Evolutionary conservation across 2,113 vertebrate species (phyloP).

Genomic region (Pollimyrus isidori): DNA sequence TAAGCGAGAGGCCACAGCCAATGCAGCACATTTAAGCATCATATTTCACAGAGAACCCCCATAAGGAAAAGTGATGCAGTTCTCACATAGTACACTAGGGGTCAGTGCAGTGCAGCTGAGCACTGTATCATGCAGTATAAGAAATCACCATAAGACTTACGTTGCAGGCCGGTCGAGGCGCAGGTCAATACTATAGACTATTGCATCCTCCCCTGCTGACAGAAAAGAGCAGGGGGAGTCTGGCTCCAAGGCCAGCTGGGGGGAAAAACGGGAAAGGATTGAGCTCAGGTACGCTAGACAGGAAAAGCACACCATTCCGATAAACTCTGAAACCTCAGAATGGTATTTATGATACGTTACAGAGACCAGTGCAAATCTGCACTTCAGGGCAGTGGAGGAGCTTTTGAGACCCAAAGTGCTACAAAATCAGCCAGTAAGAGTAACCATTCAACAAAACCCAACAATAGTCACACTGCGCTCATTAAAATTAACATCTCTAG

Average conservation of each 20-base stretch:
- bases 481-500: background rate
- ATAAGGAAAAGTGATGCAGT: background rate
- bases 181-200: constrained; percentile 89
- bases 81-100: background rate
- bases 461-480: background rate
- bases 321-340: background rate
- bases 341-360: background rate
- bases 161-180: constrained; percentile 82
- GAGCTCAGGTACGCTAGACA: background rate
- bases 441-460: background rate
- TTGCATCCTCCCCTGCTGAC: constrained; percentile 91
- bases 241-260: constrained; percentile 86
- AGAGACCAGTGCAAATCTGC: background rate
- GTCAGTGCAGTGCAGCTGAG: background rate
- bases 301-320: background rate
- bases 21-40: background rate
- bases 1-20: background rate
- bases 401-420: background rate
- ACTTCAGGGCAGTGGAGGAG: background rate
- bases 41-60: background rate
- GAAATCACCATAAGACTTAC: constrained; percentile 58
- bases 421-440: background rate
- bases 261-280: background rate
- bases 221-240: constrained; percentile 94
- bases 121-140: background rate